Conservation (phyloP, 2,113 vertebrate species). For the Illadopsis cleaveri region DNA sequence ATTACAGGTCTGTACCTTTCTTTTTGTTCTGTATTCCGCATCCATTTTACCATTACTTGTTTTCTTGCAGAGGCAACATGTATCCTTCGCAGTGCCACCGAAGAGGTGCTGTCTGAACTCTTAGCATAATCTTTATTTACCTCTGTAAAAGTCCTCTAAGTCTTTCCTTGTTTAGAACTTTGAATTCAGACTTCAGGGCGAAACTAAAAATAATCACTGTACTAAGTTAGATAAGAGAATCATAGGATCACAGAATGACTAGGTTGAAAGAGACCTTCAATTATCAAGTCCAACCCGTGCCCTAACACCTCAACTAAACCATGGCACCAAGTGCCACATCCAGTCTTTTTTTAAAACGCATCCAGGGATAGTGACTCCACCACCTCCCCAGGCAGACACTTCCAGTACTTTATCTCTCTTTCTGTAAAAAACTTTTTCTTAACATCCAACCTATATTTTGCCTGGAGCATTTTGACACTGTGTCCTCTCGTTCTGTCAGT, state of each 20-base stretch:
- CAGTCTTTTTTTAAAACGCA: not conserved
- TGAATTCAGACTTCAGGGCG: not conserved
- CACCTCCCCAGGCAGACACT: not conserved
- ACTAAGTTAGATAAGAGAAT: not conserved
- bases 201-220: not conserved
- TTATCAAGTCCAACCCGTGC: not conserved
- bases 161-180: not conserved
- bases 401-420: not conserved
- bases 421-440: not conserved
- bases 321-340: not conserved
- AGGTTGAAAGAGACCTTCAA: not conserved
- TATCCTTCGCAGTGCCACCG: not conserved
- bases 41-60: not conserved
- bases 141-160: not conserved
- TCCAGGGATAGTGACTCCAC: not conserved
- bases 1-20: not conserved
- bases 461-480: not conserved
- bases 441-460: not conserved
- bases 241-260: not conserved
- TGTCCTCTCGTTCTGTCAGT: not conserved
- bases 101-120: not conserved
- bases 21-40: not conserved
- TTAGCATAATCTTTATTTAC: not conserved
- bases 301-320: not conserved
- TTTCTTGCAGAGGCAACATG: not conserved